Evolutionary conservation across 2,888 invertebrate genomes (phyloP), one percentile per base, ranked within the genome.

Genomic region (Drosophila robusta): DNA sequence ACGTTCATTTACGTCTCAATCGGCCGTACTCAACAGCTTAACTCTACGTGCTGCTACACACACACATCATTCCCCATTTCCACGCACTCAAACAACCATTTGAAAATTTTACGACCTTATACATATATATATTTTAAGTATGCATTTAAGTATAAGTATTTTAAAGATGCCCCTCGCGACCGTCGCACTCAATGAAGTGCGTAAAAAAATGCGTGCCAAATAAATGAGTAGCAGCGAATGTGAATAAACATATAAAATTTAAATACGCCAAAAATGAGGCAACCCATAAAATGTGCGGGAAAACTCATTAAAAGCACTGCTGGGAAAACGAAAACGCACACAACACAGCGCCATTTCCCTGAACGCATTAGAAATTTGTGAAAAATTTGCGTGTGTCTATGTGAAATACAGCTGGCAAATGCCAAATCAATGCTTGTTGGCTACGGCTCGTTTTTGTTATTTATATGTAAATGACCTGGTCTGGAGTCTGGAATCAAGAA

Each of bases 381-480:
- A 46, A 51, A 29, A 41, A 29, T 34, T 49, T 34, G 11, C n/a
- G 24, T 36, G 36, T 36, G 8, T 24, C 45, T 12, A n/a, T 22
- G 22, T 42, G 69, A 49, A 49, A 52, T 70, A 56, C 46, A 51
- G 66, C 51, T 78, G 78, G 58, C 85, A 70, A 84, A 84, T 72
- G 58, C 58, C 56, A 64, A 83, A 83, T 89, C 82, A 87, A 83
- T 83, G 75, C 57, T 34, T 12, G 16, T 4, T 16, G 34, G 1
- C 42, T 14, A 18, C 8, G 45, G 51, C 44, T 52, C 39, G 56
- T 39, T 70, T 67, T 57, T 66, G 68, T 81, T 87, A 84, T 84
- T 87, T 84, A 89, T 84, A 84, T 84, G 83, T 75, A 89, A 84
- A 84, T 84, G 75, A 72, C 63, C 68, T 39, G 67, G 11, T 7